Conservation (phyloP, 2,113 vertebrate species). For the Mesitornis unicolor region DNA sequence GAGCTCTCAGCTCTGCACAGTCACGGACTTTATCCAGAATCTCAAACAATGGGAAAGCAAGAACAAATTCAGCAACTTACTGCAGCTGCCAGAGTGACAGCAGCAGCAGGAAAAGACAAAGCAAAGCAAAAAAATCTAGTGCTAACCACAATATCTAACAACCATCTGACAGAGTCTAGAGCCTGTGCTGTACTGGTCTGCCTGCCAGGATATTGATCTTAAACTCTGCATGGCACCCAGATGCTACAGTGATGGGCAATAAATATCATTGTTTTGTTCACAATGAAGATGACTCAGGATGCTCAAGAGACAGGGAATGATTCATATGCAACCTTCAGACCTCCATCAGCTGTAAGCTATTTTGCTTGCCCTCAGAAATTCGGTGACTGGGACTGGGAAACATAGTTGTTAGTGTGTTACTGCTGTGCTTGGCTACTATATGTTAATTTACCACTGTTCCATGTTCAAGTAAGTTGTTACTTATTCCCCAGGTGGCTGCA, state of each 20-base stretch:
- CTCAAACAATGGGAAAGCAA: background rate
- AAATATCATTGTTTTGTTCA: slow-evolving; percentile 58
- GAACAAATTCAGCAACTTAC: background rate
- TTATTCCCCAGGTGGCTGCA: background rate
- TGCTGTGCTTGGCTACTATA: slow-evolving; percentile 17
- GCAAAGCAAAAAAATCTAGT: background rate
- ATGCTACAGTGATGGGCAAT: background rate
- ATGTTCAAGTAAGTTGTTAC: background rate
- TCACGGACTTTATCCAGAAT: background rate
- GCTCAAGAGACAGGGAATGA: slow-evolving; percentile 50
- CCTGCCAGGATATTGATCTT: background rate
- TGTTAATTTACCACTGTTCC: background rate
- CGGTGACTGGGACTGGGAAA: background rate
- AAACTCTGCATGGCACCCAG: background rate
- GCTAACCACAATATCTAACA: background rate
- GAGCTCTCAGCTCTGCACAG: background rate
- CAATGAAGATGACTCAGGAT: slow-evolving; percentile 68
- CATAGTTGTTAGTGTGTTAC: background rate
- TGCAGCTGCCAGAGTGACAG: background rate
- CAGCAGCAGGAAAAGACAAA: background rate
- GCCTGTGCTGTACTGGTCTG: background rate
- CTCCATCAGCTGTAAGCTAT: slow-evolving; percentile 42
- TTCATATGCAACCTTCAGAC: slow-evolving; percentile 30
- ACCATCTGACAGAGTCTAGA: background rate
- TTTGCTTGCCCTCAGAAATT: slow-evolving; percentile 45